Base-by-base conservation (phyloP, 2,113 vertebrate genomes). In the Larimichthys polyactis region DNA sequence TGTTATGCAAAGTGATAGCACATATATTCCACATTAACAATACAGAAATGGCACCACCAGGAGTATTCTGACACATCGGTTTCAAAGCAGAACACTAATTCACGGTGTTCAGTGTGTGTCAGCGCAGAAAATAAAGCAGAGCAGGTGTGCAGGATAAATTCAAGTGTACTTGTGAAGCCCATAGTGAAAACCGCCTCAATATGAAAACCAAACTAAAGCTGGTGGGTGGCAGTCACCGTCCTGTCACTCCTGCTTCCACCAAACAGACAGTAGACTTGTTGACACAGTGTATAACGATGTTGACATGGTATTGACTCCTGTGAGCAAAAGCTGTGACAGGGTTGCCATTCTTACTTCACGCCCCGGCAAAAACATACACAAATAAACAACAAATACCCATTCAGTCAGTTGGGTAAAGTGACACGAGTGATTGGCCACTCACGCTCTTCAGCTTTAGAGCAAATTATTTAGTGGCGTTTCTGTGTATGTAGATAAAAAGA, bases 401-500 rank as follows among this genome's bases (percentile, higher is more conserved):
- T 40, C 6, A 72, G 32, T 81, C 78, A 67, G n/a, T 80, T 85
- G 57, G 83, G 54, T 24, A 67, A 76, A 84, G 79, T 43, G 76
- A 87, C 78, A 83, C 27, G 82, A 78, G 80, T 75, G 84, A 83
- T 84, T 79, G 82, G 78, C 62, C 72, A 78, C 80, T 78, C 63
- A 73, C 55, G 5, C 81, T 81, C 77, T 52, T 70, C 54, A 29
- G 78, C 81, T 87, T 79, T 72, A 85, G 63, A 88, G 82, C 90
- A 91, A 90, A 93, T 93, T 90, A 94, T 88, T 85, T 92, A 85
- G 72, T 79, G 60, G 57, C 2, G 46, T 85, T 78, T 89, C 24
- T 80, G 75, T 32, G 49, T 63, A 58, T 57, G 73, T 77, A 75
- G 86, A 87, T 85, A 77, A 87, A 90, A 71, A 82, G 17, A 40